These are phyloP conservation scores for Charaxes varanes DNA, from an alignment of 1,140 invertebrate species.

Conservation along the genomic window DNA sequence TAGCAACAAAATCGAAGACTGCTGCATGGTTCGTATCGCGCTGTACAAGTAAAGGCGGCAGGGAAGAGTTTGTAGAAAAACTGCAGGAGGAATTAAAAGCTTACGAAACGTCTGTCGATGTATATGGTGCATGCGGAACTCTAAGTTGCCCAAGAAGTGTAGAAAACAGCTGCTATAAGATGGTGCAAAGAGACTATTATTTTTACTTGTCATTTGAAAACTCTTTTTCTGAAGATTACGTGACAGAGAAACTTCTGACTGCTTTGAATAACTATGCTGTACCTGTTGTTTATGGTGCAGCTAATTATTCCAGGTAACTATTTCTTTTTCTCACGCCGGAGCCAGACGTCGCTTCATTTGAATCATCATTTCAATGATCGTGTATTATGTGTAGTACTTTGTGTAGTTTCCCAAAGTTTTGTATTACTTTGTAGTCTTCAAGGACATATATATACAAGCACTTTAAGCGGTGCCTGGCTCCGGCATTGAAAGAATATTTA, in stretches of 20 bases:
- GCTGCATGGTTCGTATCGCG: conserved; percentile 43
- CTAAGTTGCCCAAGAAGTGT: conserved; percentile 22
- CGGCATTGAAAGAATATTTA: too few species aligned
- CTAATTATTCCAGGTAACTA: conserved; percentile 27
- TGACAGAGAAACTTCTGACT: conserved; percentile 28
- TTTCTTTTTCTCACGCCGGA: too few species aligned
- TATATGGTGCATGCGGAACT: conserved; percentile 29
- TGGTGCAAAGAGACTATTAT: conserved; percentile 29
- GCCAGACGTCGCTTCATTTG: too few species aligned
- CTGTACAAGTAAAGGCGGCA: conserved; percentile 25
- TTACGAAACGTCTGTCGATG: conserved; percentile 19
- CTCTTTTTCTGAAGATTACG: conserved; percentile 31
- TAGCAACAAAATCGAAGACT: conserved; percentile 33
- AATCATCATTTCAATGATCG: too few species aligned
- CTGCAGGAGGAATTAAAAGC: conserved; percentile 21
- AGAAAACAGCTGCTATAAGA: conserved; percentile 15
- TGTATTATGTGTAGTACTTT: too few species aligned
- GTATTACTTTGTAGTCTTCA: too few species aligned
- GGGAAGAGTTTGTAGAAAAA: conserved; percentile 25
- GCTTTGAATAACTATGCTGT: conserved; percentile 25
- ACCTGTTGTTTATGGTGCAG: conserved; percentile 27
- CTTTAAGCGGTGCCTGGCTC: too few species aligned
- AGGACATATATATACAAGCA: too few species aligned
- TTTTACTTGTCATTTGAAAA: conserved; percentile 32
- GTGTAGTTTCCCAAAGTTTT: too few species aligned